Evolutionary conservation across 2,113 vertebrate species (phyloP), one percentile per base, ranked within the genome.

Genomic region (Ailurus styani): DNA sequence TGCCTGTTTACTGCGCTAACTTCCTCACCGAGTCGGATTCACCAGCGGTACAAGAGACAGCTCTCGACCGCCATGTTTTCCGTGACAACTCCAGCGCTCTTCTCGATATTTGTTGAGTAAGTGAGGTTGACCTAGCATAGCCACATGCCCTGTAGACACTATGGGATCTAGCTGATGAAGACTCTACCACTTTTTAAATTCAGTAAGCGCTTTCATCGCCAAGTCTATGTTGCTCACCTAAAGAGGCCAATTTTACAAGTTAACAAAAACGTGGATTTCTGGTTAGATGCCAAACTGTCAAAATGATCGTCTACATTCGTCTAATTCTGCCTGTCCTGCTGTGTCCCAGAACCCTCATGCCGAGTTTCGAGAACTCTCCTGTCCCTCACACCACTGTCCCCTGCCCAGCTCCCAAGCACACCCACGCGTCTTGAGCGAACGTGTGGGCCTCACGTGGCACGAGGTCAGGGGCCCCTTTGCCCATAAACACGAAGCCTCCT

Each of bases 231-330:
- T 68, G 52, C 73, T 54, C 42, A 64, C 57, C 57, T 57, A 52
- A 87, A 50, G 21, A 60, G 70, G 8, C 57, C 45, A 64, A 60
- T 90, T 85, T 94, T 89, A 45, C 83, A 95, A 55, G 37, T 55
- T 60, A 87, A 68, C 50, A 75, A 64, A 64, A 87, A 29, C 7
- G 7, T 0, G 34, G 21, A 37, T 47, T 45, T 25, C 55, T 93
- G 54, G 29, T 62, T 83, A 95, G 75, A 75, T 25, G 70, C 57
- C 62, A n/a, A 45, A 50, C 27, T 45, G 90, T 29, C 72, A 31
- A 72, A 81, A 73, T 5, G 29, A 29, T 4, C 5, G 7, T 18
- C 20, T 7, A 1, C 21, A 9, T 40, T 57, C 27, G 50, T n/a
- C 15, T 3, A 34, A 62, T 40, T 52, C 29, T 25, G n/a, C 42